Conservation (phyloP, 2,113 vertebrate genomes). For the Aspidoscelis tigris region DNA sequence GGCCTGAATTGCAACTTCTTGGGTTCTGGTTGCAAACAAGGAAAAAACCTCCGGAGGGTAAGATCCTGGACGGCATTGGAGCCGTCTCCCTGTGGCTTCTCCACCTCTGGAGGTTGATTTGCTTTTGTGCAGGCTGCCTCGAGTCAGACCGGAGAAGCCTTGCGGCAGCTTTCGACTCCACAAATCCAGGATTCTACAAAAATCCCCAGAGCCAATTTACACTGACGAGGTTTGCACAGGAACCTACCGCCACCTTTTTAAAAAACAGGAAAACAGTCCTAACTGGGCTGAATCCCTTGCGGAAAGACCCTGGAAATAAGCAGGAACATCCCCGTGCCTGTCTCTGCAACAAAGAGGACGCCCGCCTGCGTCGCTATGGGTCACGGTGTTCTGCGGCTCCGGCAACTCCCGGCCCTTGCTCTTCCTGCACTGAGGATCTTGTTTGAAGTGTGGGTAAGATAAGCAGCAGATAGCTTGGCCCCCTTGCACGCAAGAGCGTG, state of each 20-base stretch:
- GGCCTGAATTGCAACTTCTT: no score
- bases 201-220: no score
- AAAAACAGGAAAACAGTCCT: not conserved
- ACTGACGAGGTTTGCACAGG: not conserved
- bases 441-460: not conserved
- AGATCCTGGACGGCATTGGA: no score
- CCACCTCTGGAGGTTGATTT: no score
- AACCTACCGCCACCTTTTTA: not conserved
- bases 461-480: not conserved
- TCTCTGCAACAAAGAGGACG: not conserved
- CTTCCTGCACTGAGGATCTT: not conserved
- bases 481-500: not conserved
- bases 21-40: no score
- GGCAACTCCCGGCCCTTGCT: not conserved
- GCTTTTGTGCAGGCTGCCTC: no score
- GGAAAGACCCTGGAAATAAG: not conserved
- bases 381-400: fast-evolving
- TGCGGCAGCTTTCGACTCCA: no score
- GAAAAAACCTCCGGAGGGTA: no score
- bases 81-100: no score
- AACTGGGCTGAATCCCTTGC: not conserved
- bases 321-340: not conserved
- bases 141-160: no score
- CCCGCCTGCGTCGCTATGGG: not conserved
- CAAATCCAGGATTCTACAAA: no score